Evolutionary conservation across 2,888 invertebrate species (phyloP), one percentile per base, ranked within the genome.

Genomic region (Cartodere bifasciata): DNA sequence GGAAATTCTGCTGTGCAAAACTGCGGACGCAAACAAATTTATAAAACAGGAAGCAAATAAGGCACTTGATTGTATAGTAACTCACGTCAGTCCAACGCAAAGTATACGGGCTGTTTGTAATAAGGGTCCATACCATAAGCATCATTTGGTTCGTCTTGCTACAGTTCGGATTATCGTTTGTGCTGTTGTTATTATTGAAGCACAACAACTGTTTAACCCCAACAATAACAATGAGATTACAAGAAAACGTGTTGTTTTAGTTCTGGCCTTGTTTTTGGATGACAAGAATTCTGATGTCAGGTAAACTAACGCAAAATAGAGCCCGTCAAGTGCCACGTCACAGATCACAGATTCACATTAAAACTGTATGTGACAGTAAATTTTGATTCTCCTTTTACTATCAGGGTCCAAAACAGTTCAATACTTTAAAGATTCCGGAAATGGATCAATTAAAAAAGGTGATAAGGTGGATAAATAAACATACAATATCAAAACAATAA

Each of bases 21-120:
- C 75, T 1, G 77, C 80, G 25, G 82, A 83, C 53, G 73, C 72
- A 44, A 78, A 75, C 48, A 72, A 70, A 30, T 76, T 82, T 41
- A 79, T 85, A 41, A 65, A 79, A 4, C 74, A 79, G 36, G 83
- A 83, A 32, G 77, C 81, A 14, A 79, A 80, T 50, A 60, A 73
- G 28, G 74, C 82, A 0, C 59, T 85, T 24, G 74, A 73, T 42
- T 64, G 68, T 20, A 68, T 84, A 59, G 74, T 82, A 4, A 75
- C 75, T 32, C 64, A 68, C 39, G 70, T 75, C 1, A 69, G 75
- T 3, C 65, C 72, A n/a, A 60, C 60, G 23, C 69, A 68, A 40
- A 57, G 67, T 1, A 57, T 70, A 39, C 55, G 69, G 13, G 65
- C 69, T 2, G 51, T 72, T 4, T 67, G 67, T 40, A 34, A 45